Conservation (phyloP, 2,113 vertebrate species). For the Apteryx mantelli region DNA sequence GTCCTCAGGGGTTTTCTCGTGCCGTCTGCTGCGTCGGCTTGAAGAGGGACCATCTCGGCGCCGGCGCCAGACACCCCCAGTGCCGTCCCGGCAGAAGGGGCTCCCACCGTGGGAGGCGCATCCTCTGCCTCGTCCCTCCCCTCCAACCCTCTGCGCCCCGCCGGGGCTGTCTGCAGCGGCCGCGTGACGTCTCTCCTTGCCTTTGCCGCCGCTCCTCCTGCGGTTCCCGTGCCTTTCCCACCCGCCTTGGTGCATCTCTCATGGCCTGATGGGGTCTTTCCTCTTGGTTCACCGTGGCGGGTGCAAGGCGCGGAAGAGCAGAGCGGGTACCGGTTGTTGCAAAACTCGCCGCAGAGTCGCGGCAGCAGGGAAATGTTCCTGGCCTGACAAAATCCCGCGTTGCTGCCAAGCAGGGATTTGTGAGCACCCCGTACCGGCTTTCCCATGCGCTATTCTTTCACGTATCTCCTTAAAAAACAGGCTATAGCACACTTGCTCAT, state of each 20-base stretch:
- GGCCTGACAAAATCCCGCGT: neutral
- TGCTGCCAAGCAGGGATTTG: neutral
- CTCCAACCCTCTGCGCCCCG: fast-evolving
- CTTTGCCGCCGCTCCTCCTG: too few relatives aligned
- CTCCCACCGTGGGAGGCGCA: neutral
- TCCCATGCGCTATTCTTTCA: neutral
- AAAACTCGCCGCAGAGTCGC: neutral
- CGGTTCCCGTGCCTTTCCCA: neutral
- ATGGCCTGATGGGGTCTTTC: neutral
- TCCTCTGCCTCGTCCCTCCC: neutral
- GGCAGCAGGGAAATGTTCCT: neutral
- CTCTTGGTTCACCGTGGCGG: slow-evolving; percentile 40
- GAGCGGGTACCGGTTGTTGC: neutral
- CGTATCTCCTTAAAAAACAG: neutral
- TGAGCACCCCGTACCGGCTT: neutral
- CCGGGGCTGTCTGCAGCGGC: neutral
- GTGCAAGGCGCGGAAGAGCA: neutral
- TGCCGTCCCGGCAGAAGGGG: neutral
- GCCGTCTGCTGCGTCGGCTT: neutral
- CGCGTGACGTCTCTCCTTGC: too few relatives aligned
- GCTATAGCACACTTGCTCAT: neutral
- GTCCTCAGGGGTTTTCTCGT: neutral
- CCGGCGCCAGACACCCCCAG: neutral
- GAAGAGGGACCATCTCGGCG: neutral
- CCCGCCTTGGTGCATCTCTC: neutral